Percentiles rank a stretch among this genome's conserved stretches.
These are phyloP conservation scores for Puma concolor DNA, from an alignment of 2,113 vertebrate genomes.

Conservation along the genomic window DNA sequence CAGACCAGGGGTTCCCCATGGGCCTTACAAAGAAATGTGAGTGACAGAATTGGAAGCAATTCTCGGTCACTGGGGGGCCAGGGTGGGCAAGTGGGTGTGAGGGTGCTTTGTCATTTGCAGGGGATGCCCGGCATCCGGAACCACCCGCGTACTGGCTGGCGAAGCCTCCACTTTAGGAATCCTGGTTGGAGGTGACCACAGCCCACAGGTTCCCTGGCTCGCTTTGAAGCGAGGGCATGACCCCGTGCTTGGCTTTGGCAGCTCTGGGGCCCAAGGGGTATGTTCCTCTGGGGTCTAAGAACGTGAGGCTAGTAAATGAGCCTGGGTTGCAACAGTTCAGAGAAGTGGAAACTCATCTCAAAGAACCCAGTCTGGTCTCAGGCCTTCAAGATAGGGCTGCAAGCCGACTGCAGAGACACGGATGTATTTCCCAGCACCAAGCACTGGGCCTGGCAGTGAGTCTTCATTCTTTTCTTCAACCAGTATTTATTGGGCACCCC, in stretches of 20 bases:
- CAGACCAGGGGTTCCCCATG: not conserved
- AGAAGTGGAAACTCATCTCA: not conserved
- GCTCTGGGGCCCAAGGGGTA: not conserved
- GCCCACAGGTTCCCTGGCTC: not conserved
- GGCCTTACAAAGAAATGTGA: not conserved
- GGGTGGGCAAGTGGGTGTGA: not conserved
- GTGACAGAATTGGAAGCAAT: not conserved
- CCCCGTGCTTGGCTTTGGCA: not conserved
- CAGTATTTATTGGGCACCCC: not conserved
- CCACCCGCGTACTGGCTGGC: not conserved
- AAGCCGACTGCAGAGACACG: not conserved
- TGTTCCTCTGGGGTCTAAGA: not conserved
- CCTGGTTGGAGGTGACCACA: not conserved
- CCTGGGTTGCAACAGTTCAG: not conserved
- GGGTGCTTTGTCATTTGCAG: not conserved
- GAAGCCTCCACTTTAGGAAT: not conserved
- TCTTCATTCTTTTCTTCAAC: not conserved
- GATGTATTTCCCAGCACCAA: not conserved
- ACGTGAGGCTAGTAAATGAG: not conserved
- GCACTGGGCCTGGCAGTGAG: not conserved
- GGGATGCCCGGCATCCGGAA: not conserved
- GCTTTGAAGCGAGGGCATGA: not conserved
- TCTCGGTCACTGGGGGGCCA: not conserved
- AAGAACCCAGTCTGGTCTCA: not conserved
- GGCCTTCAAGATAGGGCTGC: not conserved